Percentiles rank a stretch among this genome's conserved stretches.
phyloP scores from a whole-genome alignment of 2,888 invertebrate species.

The Liposcelis brunnea region DNA sequence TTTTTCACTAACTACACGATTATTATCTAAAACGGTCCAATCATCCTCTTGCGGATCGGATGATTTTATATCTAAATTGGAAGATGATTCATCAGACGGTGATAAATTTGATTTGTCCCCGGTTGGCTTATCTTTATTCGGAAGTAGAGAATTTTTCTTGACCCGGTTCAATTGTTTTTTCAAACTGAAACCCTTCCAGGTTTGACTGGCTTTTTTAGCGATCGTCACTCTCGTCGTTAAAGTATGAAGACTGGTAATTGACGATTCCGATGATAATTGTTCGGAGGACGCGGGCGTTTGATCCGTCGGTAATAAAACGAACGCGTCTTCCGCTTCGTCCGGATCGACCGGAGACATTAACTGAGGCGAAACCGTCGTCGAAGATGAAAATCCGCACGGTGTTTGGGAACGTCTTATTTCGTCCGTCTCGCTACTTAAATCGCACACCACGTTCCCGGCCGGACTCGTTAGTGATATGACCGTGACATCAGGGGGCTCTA shows the following conservation, averaged over 20 bases:
- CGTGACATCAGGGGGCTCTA: constrained; percentile 11
- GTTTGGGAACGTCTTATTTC: neutral
- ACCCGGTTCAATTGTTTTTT: constrained; percentile 69
- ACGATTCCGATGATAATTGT: neutral
- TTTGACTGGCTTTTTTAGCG: constrained; percentile 16
- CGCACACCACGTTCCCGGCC: constrained; percentile 9
- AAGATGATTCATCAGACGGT: constrained; percentile 11
- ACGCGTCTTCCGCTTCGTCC: constrained; percentile 18
- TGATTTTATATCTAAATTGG: no score
- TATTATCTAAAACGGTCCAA: neutral
- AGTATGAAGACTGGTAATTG: constrained; percentile 6
- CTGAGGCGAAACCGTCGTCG: constrained; percentile 14
- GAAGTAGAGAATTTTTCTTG: constrained; percentile 40
- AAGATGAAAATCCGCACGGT: no score
- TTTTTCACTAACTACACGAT: neutral
- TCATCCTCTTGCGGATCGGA: neutral
- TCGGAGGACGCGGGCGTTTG: neutral
- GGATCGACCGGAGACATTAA: constrained; percentile 15
- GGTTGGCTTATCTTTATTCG: constrained; percentile 28
- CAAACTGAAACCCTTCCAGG: constrained; percentile 61
- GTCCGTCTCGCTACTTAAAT: constrained; percentile 6
- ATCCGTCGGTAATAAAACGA: constrained; percentile 7
- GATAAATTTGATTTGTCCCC: constrained; percentile 26
- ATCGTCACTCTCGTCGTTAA: constrained; percentile 3
- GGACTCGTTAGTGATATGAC: constrained; percentile 15